phyloP scores from a whole-genome alignment of 2,888 invertebrate genomes.

The Eulithis testata region DNA sequence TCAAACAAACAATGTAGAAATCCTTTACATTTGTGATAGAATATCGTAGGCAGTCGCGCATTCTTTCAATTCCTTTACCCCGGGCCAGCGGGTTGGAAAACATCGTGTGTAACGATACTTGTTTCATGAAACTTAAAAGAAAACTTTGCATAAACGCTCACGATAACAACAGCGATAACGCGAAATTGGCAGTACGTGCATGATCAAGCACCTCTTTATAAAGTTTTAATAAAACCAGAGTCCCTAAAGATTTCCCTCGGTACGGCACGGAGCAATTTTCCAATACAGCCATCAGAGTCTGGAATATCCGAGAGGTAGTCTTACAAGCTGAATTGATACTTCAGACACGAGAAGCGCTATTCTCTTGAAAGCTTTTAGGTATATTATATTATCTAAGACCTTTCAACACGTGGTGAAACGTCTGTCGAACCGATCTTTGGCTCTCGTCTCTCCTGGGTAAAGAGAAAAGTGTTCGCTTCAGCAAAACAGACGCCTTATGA shows the following conservation, averaged over 20 bases:
- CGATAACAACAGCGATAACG: conserved; percentile 53
- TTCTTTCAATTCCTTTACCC: conserved; percentile 64
- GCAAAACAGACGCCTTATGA: conserved; percentile 51
- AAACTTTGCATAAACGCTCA: conserved; percentile 47
- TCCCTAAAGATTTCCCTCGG: conserved; percentile 62
- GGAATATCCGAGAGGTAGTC: conserved; percentile 72
- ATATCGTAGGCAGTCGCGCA: conserved; percentile 73
- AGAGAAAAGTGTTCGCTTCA: conserved; percentile 53
- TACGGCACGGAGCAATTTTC: conserved; percentile 71
- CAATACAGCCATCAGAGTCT: conserved; percentile 76
- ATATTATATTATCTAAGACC: conserved; percentile 83
- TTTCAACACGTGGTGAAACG: conserved; percentile 79
- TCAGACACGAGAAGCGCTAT: conserved; percentile 80
- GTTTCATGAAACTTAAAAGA: conserved; percentile 40
- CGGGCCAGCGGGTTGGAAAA: conserved; percentile 71
- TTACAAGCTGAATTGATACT: conserved; percentile 83
- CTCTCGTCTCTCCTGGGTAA: conserved; percentile 69
- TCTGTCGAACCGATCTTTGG: conserved; percentile 76
- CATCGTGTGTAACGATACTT: conserved; percentile 56
- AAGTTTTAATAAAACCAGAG: conserved; percentile 74
- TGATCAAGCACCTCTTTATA: conserved; percentile 57
- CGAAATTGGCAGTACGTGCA: conserved; percentile 45
- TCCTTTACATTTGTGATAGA: conserved; percentile 72
- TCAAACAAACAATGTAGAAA: conserved; percentile 69
- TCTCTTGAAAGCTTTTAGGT: conserved; percentile 81